Base-by-base conservation (phyloP, 2,888 invertebrate species). In the Callyntrura sp. region DNA sequence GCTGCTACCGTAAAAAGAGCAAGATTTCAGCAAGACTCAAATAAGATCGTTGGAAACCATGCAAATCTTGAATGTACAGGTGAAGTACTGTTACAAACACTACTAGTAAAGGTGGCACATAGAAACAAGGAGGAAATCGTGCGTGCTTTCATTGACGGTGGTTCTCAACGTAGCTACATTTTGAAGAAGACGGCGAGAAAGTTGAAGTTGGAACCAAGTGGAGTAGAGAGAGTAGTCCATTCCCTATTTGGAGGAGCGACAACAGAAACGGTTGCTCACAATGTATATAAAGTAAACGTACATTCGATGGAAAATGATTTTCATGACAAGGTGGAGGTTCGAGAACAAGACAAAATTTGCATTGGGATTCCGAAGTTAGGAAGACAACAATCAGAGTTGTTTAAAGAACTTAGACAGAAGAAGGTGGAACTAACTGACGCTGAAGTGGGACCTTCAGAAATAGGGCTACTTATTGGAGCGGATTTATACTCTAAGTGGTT, bases 381-480 rank as follows among this genome's bases (percentile, higher is more conserved):
- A 20, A 14, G 43, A n/a, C 1, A 0, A 1, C 14, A 62, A 1
- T 11, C 43, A 12, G 11, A n/a, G 1, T 20, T 82, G 2, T 0
- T n/a, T 6, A 8, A 48, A 12, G 73, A 85, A 23, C 14, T 85
- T 12, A n/a, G 9, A 17, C 17, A 9, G 35, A 51, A 43, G 9
- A n/a, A 35, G 3, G 43, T 85, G 0, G 1, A 70, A 20, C 14
- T 85, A 17, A 43, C 17, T 9, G 85, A 85, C n/a, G 35, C 5
- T 0, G 35, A 20, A 0, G 20, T 35, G 11, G 35, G n/a, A 0
- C 1, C 5, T 5, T 8, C 6, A 2, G 55, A 55, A 1, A 85
- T 85, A 8, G 68, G 35, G 2, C 5, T 85, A 4, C n/a, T 85
- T 0, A 85, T 85, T 35, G 85, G 85, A 23, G 73, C 57, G 0